Base-by-base conservation (phyloP, 2,888 invertebrate genomes). In the Nezara viridula region DNA sequence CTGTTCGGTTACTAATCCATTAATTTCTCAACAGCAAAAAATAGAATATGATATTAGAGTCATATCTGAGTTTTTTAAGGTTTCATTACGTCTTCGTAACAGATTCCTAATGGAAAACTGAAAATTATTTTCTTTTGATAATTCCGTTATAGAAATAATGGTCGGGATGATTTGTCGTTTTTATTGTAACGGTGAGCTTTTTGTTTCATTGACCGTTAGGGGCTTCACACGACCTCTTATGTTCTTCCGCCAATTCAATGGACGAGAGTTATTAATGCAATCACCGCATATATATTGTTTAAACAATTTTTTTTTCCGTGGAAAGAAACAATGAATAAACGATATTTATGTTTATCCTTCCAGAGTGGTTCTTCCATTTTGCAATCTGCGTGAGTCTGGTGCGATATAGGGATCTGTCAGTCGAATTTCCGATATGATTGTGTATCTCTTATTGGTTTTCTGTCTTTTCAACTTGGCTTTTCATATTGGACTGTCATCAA, bases 131-230 rank as follows among this genome's bases (percentile, higher is more conserved):
- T 77, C 77, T 77, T 77, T n/a, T 24, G 73, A 60, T 60, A 27
- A 60, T 60, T 60, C 60, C 60, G 60, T 60, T 60, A 60, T 14
- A 60, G 60, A 60, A 60, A 60, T 60, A 60, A 60, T 60, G 27
- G 60, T 16, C 14, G 24, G 21, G 24, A 77, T 77, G 77, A 40
- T 77, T 77, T 44, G 77, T 77, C 77, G 40, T 40, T 77, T 77
- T 77, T 77, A 40, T 77, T 77, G 44, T 77, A 77, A 77, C 77
- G 77, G 77, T 77, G 6, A 24, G 24, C 40, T 19, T 77, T 77
- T 77, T 77, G 77, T 40, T 77, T 77, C 44, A 77, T 12, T 44
- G 40, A 40, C 77, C 77, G 77, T 40, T 77, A 77, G 19, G 10
- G 21, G 21, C 44, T 77, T 77, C 77, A 77, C 77, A 77, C 37